phyloP scores from a whole-genome alignment of 2,113 vertebrate genomes.

The Melanotaenia duboulayi region DNA sequence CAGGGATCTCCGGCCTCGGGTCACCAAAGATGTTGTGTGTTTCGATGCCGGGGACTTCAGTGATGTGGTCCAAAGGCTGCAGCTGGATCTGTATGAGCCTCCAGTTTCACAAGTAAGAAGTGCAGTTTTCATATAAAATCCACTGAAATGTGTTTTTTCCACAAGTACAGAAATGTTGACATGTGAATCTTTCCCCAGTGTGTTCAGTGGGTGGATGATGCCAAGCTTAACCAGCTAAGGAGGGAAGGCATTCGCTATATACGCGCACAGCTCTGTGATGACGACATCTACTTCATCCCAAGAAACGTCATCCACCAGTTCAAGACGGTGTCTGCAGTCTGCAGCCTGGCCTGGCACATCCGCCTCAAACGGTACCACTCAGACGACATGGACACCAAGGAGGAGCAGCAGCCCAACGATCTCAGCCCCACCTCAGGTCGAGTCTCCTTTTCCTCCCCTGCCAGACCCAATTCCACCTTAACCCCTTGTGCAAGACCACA shows the following conservation, averaged over 20 bases:
- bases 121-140: neutral
- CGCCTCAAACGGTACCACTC: slow-evolving; percentile 93
- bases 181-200: slow-evolving; percentile 82
- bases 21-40: slow-evolving; percentile 99
- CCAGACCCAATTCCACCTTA: slow-evolving; percentile 78
- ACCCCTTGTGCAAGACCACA: slow-evolving; percentile 80
- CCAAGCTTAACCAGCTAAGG: slow-evolving; percentile 98
- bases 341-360: slow-evolving; percentile 98
- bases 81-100: slow-evolving; percentile 95
- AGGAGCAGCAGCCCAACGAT: slow-evolving; percentile 68
- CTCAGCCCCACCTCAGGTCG: slow-evolving; percentile 67
- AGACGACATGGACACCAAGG: slow-evolving; percentile 66
- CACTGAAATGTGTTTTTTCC: neutral
- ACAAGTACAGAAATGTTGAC: accelerated
- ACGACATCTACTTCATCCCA: slow-evolving; percentile 99
- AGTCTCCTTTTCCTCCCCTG: slow-evolving; percentile 58
- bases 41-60: slow-evolving; percentile 97
- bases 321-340: slow-evolving; percentile 98
- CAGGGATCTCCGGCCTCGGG: slow-evolving; percentile 91
- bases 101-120: slow-evolving; percentile 93
- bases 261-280: slow-evolving; percentile 92
- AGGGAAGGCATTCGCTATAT: slow-evolving; percentile 96
- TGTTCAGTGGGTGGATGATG: slow-evolving; percentile 98
- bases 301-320: slow-evolving; percentile 99
- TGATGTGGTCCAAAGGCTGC: slow-evolving; percentile 97